These are phyloP conservation scores for Paguma larvata DNA, from an alignment of 2,797 vertebrate species.

Conservation along the genomic window DNA sequence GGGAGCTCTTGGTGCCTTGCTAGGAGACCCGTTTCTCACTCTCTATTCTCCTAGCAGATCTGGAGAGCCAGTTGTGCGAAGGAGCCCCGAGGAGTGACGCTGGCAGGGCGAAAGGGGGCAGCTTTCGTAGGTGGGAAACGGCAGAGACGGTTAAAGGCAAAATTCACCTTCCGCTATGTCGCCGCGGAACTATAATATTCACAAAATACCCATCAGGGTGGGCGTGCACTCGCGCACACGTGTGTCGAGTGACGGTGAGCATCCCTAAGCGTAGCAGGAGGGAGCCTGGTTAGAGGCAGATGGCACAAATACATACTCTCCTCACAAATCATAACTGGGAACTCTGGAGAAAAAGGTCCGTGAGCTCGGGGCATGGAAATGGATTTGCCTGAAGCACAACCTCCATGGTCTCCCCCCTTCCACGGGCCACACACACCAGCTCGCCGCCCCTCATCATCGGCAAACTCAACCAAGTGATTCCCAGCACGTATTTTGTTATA, in stretches of 20 bases:
- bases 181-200: not conserved
- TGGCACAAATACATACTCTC: accelerated
- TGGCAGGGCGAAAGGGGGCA: too few species aligned
- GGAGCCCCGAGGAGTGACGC: not conserved
- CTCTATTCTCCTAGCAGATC: not conserved
- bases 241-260: not conserved
- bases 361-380: accelerated
- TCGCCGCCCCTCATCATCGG: accelerated
- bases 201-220: not conserved
- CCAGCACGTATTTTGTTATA: not conserved
- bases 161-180: not conserved
- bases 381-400: accelerated
- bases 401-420: not conserved
- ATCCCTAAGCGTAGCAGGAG: not conserved
- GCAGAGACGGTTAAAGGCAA: not conserved
- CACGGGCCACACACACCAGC: not conserved
- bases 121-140: not conserved
- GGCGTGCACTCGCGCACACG: too few species aligned
- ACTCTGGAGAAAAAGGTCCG: not conserved
- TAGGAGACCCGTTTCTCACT: not conserved
- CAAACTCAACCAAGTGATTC: not conserved
- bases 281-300: not conserved
- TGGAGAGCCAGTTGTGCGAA: not conserved
- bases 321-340: accelerated
- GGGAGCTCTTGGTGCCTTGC: not conserved